Evolutionary conservation across 2,797 vertebrate species (phyloP), one percentile per base, ranked within the genome.

Genomic region (Todus mexicanus): DNA sequence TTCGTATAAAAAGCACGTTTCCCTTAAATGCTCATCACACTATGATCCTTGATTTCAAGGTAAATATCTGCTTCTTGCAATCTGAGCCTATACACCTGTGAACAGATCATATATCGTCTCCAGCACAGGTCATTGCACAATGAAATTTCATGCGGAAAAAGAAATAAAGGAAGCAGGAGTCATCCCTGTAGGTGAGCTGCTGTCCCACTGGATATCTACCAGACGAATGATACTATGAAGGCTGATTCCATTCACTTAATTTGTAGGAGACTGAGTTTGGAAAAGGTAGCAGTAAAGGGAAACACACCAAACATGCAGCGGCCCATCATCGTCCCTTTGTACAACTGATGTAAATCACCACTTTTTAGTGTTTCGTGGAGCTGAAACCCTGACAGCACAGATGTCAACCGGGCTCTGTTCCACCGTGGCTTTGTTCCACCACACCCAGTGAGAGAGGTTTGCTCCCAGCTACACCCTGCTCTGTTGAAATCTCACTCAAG

Each of bases 311-410:
- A 27, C 0, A 48, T 5, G 4, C 37, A 57, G 66, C 40, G 64
- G 29, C 31, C 64, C 1, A 0, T 1, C 1, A 0, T 1, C 27
- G 27, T 7, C 35, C 29, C 27, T 35, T 2, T 8, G 23, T 8
- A 45, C 43, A 18, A 4, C 20, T 40, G 31, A 47, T 38, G 10
- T 3, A 71, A 68, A 42, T 16, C 14, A 6, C 14, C 11, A 4
- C 25, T n/a, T 14, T 53, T 80, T 48, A 10, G 20, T 19, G 15
- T 37, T 69, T 63, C 59, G 64, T 40, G 31, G 51, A 69, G 42
- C 31, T 47, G 19, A 21, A 78, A 26, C 26, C 2, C 1, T 0
- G 2, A n/a, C 38, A 74, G 25, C 12, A 20, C 22, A 38, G 18
- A 23, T 8, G 10, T 29, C 56, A 48, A 0, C 2, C 1, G 15